These are phyloP conservation scores for Drosophila pruinosa DNA, from an alignment of 1,140 invertebrate species.

Conservation along the genomic window DNA sequence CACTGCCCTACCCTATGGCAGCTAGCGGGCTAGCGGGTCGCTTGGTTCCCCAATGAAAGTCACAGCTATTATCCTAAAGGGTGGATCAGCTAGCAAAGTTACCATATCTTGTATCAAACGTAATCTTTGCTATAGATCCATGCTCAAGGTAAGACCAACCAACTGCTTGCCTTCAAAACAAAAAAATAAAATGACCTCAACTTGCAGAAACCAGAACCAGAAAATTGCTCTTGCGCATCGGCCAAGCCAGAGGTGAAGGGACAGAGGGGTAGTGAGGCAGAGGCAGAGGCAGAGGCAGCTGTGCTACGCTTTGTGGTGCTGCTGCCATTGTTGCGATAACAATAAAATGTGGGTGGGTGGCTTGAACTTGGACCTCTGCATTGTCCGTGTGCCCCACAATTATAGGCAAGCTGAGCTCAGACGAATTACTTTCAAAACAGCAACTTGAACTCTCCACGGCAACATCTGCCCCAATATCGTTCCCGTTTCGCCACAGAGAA, in stretches of 20 bases:
- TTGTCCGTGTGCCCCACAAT: conserved; percentile 61
- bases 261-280: background rate
- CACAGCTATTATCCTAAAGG: too few relatives aligned
- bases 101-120: background rate
- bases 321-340: conserved; percentile 74
- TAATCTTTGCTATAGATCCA: background rate
- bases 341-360: conserved; percentile 77
- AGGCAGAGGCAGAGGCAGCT: conserved; percentile 46
- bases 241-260: background rate
- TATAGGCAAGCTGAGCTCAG: conserved; percentile 56
- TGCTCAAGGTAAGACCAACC: background rate
- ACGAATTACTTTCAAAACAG: conserved; percentile 76
- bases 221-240: conserved; percentile 22
- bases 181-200: conserved; percentile 1
- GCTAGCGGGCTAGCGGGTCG: background rate
- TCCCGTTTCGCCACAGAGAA: conserved; percentile 18
- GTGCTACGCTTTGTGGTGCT: conserved; percentile 39
- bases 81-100: too few relatives aligned
- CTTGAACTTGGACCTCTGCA: conserved; percentile 74
- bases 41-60: background rate
- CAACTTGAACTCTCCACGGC: conserved; percentile 45
- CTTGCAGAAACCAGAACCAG: conserved; percentile 8
- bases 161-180: background rate
- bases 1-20: conserved; percentile 12
- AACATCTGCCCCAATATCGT: conserved; percentile 55